phyloP scores from a whole-genome alignment of 2,797 vertebrate species.

The Calcarius lapponicus region DNA sequence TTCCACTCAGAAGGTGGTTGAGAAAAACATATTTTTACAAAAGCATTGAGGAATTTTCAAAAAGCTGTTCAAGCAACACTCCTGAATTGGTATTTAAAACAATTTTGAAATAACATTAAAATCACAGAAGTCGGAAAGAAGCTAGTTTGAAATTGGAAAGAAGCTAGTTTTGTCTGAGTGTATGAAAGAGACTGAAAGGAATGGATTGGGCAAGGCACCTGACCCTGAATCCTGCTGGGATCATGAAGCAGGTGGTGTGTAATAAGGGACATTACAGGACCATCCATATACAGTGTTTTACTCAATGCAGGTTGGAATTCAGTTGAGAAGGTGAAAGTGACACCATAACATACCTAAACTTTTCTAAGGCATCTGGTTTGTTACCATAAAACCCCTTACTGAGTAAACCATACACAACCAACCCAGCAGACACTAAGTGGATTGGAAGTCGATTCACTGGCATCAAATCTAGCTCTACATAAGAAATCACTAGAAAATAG shows the following conservation, averaged over 20 bases:
- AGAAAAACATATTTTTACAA: background rate
- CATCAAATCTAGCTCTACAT: background rate
- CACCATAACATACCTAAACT: background rate
- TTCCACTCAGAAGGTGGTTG: background rate
- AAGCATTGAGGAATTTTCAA: background rate
- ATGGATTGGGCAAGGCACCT: background rate
- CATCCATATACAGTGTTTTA: background rate
- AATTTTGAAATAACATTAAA: background rate
- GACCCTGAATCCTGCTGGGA: background rate
- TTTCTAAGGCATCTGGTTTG: background rate
- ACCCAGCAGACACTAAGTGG: background rate
- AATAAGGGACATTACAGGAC: background rate
- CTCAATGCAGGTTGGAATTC: background rate
- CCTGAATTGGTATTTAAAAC: background rate
- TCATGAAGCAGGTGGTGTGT: background rate
- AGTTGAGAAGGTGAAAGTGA: background rate
- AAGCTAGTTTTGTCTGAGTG: background rate
- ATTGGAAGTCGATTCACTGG: background rate
- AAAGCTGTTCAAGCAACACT: background rate
- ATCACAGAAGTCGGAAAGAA: background rate
- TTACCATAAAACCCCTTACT: background rate
- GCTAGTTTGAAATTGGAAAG: background rate
- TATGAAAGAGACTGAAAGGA: background rate
- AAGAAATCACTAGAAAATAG: background rate
- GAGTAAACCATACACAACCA: background rate